These are phyloP conservation scores for Hypotaenidia okinawae DNA, from an alignment of 2,797 vertebrate genomes.

Conservation along the genomic window DNA sequence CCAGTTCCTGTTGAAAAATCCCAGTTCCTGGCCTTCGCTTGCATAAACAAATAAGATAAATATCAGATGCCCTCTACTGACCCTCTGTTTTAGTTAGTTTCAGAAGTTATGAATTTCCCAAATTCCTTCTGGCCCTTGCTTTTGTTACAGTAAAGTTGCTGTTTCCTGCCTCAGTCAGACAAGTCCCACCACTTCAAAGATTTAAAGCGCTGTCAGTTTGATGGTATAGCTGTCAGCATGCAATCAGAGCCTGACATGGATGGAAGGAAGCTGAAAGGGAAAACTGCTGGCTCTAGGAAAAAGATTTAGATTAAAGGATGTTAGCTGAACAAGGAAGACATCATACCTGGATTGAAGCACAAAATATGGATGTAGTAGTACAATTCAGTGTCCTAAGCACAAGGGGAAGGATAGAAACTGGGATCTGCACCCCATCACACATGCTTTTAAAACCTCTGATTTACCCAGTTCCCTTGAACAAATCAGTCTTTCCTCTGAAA, in stretches of 20 bases:
- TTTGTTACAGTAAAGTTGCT: constrained; percentile 13
- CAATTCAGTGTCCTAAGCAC: not conserved
- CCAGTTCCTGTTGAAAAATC: not conserved
- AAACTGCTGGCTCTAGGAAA: not conserved
- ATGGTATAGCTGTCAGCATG: not conserved
- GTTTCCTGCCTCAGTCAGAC: not conserved
- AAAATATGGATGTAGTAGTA: not conserved
- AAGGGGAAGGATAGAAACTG: not conserved
- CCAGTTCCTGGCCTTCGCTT: not conserved
- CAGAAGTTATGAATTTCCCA: constrained; percentile 35
- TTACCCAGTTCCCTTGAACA: not conserved
- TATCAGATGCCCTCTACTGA: not conserved
- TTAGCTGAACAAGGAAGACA: not conserved
- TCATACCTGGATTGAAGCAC: not conserved
- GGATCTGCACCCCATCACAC: not conserved
- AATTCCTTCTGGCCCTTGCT: constrained; percentile 16
- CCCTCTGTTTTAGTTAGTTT: constrained; percentile 11
- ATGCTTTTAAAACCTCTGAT: not conserved
- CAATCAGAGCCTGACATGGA: fast-evolving
- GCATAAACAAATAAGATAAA: constrained; percentile 24
- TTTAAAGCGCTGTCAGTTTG: not conserved
- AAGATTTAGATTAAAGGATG: not conserved
- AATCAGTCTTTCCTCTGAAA: not conserved
- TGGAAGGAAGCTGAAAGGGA: not conserved
- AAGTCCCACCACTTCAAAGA: not conserved